Conservation (phyloP, 2,888 invertebrate species). For the Microdon myrmicae region DNA sequence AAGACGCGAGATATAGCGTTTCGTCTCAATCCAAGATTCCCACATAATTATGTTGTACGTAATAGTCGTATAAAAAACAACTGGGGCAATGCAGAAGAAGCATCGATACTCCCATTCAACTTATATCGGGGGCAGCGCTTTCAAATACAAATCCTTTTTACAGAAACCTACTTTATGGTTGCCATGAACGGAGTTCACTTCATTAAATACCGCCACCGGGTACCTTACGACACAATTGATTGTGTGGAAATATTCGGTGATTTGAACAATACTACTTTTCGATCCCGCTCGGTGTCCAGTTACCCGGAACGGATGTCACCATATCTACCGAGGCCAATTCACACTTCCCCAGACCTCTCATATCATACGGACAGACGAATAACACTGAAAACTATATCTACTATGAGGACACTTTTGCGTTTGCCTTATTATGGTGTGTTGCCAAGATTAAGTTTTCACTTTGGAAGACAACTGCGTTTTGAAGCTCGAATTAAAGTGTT, state of each 20-base stretch:
- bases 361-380: too few relatives aligned
- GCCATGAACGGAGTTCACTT: slow-evolving; percentile 78
- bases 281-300: slow-evolving; percentile 58
- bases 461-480: slow-evolving; percentile 69
- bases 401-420: too few relatives aligned
- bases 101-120: slow-evolving; percentile 64
- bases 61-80: slow-evolving; percentile 74
- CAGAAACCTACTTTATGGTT: slow-evolving; percentile 71
- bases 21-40: slow-evolving; percentile 81
- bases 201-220: slow-evolving; percentile 73
- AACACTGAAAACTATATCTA: too few relatives aligned
- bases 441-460: slow-evolving; percentile 58
- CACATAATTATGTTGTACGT: slow-evolving; percentile 78
- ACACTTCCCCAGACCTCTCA: too few relatives aligned
- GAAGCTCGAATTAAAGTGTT: slow-evolving; percentile 74
- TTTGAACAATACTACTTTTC: slow-evolving; percentile 70
- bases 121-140: slow-evolving; percentile 58
- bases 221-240: slow-evolving; percentile 70
- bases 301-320: slow-evolving; percentile 57
- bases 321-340: background rate
- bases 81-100: slow-evolving; percentile 81
- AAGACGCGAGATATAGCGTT: slow-evolving; percentile 72
- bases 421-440: slow-evolving; percentile 64
- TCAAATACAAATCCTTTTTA: slow-evolving; percentile 71
- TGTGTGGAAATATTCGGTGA: slow-evolving; percentile 72